phyloP scores from a whole-genome alignment of 1,140 invertebrate species.

The Anastrepha obliqua region DNA sequence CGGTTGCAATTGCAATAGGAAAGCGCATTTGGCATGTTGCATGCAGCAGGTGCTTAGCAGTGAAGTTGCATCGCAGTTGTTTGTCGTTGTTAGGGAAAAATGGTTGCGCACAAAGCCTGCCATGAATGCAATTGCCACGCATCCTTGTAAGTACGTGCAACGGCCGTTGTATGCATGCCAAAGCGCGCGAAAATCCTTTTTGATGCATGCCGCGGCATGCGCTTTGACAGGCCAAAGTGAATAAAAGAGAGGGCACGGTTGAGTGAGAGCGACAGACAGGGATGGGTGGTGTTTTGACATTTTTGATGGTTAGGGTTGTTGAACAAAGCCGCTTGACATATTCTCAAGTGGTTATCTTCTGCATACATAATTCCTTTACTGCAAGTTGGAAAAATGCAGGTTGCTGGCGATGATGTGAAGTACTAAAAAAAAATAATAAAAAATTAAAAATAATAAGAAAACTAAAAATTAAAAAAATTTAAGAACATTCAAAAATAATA shows the following conservation, averaged over 20 bases:
- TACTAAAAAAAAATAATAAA: neutral
- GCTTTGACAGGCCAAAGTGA: constrained; percentile 47
- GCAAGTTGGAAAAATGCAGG: neutral
- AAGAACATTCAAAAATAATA: too few relatives aligned
- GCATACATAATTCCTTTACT: constrained; percentile 10
- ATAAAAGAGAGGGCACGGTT: neutral
- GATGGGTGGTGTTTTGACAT: neutral
- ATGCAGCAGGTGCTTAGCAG: constrained; percentile 10
- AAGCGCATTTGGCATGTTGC: constrained; percentile 38
- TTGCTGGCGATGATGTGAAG: neutral
- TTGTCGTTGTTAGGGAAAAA: constrained; percentile 15
- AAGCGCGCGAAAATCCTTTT: constrained; percentile 43
- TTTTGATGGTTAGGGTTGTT: neutral
- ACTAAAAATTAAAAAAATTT: too few relatives aligned
- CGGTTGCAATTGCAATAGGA: constrained; percentile 3
- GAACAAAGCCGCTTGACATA: constrained; percentile 33
- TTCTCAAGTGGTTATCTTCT: constrained; percentile 46
- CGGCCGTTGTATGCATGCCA: neutral
- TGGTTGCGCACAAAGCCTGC: neutral
- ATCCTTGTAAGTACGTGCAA: neutral
- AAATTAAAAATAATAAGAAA: too few relatives aligned
- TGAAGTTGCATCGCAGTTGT: neutral
- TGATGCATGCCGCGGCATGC: constrained; percentile 42
- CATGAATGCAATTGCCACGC: neutral
- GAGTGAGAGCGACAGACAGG: neutral